These are phyloP conservation scores for Caranx melampygus DNA, from an alignment of 2,113 vertebrate species.

Conservation along the genomic window DNA sequence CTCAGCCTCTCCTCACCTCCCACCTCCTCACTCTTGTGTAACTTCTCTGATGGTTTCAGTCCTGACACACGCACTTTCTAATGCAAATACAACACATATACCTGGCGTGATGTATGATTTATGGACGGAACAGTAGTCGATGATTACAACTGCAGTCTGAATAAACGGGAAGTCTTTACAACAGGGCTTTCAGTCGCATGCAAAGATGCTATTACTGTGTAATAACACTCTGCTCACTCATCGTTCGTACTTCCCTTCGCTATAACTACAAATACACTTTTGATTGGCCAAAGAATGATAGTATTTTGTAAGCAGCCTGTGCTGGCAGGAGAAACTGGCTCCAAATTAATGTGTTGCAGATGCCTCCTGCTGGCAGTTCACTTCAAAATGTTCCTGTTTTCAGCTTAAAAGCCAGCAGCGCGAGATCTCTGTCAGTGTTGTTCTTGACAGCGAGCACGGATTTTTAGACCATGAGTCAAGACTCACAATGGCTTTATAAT, in stretches of 20 bases:
- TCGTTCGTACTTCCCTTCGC: background rate
- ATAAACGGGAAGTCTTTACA: background rate
- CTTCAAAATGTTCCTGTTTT: constrained; percentile 11
- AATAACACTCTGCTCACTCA: background rate
- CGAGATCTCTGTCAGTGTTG: constrained; percentile 30
- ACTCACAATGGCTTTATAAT: background rate
- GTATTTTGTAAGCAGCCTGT: constrained; percentile 17
- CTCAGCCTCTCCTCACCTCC: constrained; percentile 28
- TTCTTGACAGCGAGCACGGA: constrained; percentile 10
- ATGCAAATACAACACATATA: background rate
- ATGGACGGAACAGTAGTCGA: background rate
- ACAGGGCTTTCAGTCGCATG: background rate
- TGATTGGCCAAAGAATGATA: background rate
- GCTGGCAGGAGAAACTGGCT: constrained; percentile 37
- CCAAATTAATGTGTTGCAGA: constrained; percentile 68
- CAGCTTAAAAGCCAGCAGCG: constrained; percentile 11
- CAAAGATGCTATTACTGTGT: background rate
- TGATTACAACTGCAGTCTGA: background rate
- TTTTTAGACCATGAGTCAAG: constrained; percentile 29
- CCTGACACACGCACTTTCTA: background rate
- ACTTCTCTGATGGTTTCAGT: constrained; percentile 38
- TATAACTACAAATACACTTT: background rate
- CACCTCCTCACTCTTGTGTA: constrained; percentile 64
- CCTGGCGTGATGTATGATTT: too few relatives aligned
- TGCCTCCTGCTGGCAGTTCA: constrained; percentile 59